Conservation (phyloP, 2,113 vertebrate genomes). For the Salvelinus namaycush region DNA sequence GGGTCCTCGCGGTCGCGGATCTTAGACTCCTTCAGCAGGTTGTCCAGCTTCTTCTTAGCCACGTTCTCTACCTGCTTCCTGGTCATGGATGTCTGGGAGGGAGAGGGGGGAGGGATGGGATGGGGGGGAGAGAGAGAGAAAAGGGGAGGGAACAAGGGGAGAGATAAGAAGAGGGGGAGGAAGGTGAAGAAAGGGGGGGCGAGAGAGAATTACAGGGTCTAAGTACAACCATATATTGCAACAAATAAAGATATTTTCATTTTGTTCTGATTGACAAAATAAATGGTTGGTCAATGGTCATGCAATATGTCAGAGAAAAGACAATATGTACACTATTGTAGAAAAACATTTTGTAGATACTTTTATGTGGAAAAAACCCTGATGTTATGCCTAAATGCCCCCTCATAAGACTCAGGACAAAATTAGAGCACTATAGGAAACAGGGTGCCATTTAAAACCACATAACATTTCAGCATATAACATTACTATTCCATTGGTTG, state of each 20-base stretch:
- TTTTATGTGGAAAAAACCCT: too few relatives aligned
- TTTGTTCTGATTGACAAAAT: neutral
- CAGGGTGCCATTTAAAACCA: too few relatives aligned
- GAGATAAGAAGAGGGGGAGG: neutral
- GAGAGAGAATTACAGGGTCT: neutral
- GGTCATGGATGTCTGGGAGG: constrained; percentile 83
- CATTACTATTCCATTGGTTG: too few relatives aligned
- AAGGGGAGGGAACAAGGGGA: neutral
- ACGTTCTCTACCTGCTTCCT: constrained; percentile 92
- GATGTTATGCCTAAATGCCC: too few relatives aligned
- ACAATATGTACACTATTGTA: too few relatives aligned
- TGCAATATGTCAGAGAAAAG: neutral
- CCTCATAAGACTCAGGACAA: too few relatives aligned
- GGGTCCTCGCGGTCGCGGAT: constrained; percentile 93
- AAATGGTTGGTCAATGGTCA: neutral
- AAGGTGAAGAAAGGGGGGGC: neutral
- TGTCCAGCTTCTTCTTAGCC: constrained; percentile 94
- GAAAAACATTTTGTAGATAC: too few relatives aligned
- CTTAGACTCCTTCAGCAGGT: constrained; percentile 94
- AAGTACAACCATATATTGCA: neutral
- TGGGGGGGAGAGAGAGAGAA: constrained; percentile 4
- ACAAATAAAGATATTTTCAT: neutral
- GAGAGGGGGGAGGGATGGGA: neutral
- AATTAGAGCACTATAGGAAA: too few relatives aligned
- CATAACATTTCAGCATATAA: too few relatives aligned